Evolutionary conservation across 2,113 vertebrate genomes (phyloP), one percentile per base, ranked within the genome.

Genomic region (Anarrhichthys ocellatus): DNA sequence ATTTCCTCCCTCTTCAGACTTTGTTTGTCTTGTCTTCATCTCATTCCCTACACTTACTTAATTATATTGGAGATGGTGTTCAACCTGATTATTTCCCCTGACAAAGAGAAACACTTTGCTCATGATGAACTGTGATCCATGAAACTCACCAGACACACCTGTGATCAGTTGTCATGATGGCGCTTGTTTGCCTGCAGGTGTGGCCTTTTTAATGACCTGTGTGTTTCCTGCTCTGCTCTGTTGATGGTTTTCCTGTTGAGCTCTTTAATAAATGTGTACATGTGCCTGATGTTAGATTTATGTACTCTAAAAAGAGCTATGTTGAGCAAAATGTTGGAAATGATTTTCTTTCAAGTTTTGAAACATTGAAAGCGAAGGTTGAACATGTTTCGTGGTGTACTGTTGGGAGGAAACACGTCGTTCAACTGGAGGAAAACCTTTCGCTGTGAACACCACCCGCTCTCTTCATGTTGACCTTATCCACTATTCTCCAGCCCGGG

Each of bases 211-310:
- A 76, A 52, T 18, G 65, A 40, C 14, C 50, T n/a, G 65, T 27
- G 9, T 20, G 87, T 9, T 76, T 80, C 48, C 76, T 78, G 68
- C 42, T 77, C 18, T 68, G n/a, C n/a, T n/a, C n/a, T 34, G 59
- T 66, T 42, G n/a, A 17, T 46, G 79, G 1, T 40, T 46, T 69
- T 11, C 1, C 68, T 48, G 58, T 64, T 78, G 27, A 71, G 38
- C 61, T 17, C n/a, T 9, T 27, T 5, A 18, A 75, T 66, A 62
- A 75, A 69, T 34, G 13, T 11, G 59, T 20, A 65, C 75, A 62
- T 64, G 54, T 64, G 48, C 38, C 29, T 68, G 10, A 14, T 36
- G 17, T 67, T 46, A 76, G 17, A 38, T 56, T 75, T 29, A 62
- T 20, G 32, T 11, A 10, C 64, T 54, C 1, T 27, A 8, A 3